A percentile compares a stretch with the other conserved stretches of the same genome.
phyloP scores from a whole-genome alignment of 2,113 vertebrate species.

The Petrocephalus microphthalmus region DNA sequence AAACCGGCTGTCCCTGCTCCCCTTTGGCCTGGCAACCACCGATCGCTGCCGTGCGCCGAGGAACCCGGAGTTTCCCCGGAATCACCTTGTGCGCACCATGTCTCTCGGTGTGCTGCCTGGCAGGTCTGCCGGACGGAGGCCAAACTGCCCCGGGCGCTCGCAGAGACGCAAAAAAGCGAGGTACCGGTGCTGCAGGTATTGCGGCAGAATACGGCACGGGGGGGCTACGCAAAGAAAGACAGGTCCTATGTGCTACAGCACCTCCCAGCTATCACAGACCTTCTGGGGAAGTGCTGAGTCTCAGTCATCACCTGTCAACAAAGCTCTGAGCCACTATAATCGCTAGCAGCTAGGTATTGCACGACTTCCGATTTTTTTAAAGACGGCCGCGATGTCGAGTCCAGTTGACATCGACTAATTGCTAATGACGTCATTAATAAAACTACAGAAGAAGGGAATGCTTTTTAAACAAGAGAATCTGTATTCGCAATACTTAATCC shows the following conservation, averaged over 20 bases:
- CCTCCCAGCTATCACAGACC: neutral
- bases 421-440: neutral
- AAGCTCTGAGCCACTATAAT: neutral
- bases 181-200: neutral
- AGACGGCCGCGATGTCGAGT: neutral
- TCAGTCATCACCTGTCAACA: neutral
- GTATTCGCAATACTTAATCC: too few relatives aligned
- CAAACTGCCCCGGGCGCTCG: neutral
- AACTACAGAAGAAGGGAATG: neutral
- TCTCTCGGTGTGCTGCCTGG: neutral
- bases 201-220: neutral
- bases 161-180: neutral
- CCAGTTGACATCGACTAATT: neutral
- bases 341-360: neutral
- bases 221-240: neutral
- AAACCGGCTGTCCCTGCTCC: neutral
- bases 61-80: neutral
- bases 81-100: neutral
- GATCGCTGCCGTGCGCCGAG: neutral
- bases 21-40: neutral
- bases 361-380: neutral
- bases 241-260: neutral
- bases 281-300: neutral
- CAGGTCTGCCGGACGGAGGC: neutral
- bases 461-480: too few relatives aligned